Percentiles rank a stretch among this genome's conserved stretches.
Evolutionary conservation across 2,113 vertebrate genomes (phyloP).

Genomic region (Oreochromis niloticus): DNA sequence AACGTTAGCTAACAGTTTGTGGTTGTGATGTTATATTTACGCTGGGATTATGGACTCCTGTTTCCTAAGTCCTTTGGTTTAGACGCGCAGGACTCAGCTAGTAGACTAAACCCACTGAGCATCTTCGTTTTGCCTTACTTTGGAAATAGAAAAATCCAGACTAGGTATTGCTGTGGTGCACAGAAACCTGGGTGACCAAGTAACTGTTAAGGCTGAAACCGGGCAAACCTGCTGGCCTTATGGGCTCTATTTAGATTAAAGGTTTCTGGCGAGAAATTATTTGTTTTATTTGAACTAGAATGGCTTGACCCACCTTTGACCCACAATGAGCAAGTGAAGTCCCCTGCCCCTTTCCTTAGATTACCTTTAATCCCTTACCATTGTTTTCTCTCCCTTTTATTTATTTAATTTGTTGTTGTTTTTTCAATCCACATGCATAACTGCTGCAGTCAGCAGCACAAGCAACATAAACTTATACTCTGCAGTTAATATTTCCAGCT

Average conservation of each 20-base stretch:
- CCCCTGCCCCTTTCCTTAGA: background rate
- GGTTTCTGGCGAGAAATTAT: background rate
- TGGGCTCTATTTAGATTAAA: background rate
- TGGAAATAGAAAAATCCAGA: background rate
- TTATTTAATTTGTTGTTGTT: background rate
- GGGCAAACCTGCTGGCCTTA: background rate
- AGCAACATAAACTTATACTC: background rate
- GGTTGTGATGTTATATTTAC: background rate
- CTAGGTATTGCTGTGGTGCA: background rate
- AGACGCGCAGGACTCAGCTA: background rate
- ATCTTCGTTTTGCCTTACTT: background rate
- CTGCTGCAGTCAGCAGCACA: background rate
- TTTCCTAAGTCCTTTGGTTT: background rate
- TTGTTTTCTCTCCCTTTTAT: background rate
- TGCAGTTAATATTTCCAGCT: background rate
- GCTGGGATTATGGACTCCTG: background rate
- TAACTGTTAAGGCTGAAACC: background rate
- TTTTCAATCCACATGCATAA: background rate
- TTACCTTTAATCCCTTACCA: background rate
- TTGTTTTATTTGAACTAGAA: background rate
- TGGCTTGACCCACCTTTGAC: background rate
- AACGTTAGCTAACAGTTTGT: background rate
- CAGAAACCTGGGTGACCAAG: background rate
- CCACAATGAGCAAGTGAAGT: background rate
- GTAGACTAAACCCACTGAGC: background rate